Evolutionary conservation across 2,888 invertebrate species (phyloP).

Genomic region (Orthosia incerta): DNA sequence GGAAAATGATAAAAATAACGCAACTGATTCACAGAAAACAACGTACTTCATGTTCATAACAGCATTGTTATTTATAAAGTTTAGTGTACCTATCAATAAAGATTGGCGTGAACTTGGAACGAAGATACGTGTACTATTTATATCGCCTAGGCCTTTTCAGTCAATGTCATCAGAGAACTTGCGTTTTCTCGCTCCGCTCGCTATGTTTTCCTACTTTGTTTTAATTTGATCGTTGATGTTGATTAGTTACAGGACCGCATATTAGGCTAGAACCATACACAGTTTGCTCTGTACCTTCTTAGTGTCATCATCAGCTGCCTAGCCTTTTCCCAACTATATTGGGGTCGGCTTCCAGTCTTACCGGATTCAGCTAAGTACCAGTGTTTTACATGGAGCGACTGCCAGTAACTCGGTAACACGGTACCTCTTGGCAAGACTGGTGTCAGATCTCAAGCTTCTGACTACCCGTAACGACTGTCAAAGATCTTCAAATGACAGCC

Average conservation of each 20-base stretch:
- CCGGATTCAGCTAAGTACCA: too few species aligned
- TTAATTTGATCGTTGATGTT: not conserved
- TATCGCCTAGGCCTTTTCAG: constrained; percentile 19
- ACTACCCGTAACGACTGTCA: too few species aligned
- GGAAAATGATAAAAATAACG: constrained; percentile 19
- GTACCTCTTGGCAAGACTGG: too few species aligned
- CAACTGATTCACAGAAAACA: constrained; percentile 16
- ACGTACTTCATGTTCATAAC: constrained; percentile 16
- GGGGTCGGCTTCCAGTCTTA: too few species aligned
- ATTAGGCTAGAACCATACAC: not conserved
- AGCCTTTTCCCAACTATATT: too few species aligned
- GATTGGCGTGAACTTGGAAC: constrained; percentile 43
- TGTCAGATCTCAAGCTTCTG: too few species aligned
- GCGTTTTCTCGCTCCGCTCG: not conserved
- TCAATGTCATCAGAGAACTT: constrained; percentile 43
- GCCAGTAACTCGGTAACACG: too few species aligned
- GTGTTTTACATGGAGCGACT: too few species aligned
- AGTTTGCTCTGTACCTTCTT: not conserved
- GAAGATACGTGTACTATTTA: constrained; percentile 37
- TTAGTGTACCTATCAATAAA: constrained; percentile 17
- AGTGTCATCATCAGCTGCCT: too few species aligned
- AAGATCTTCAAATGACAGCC: too few species aligned
- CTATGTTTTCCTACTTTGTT: not conserved
- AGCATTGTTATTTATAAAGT: constrained; percentile 38
- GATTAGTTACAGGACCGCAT: too few species aligned